phyloP scores from a whole-genome alignment of 1,140 invertebrate species.

The Drosophila sechellia region DNA sequence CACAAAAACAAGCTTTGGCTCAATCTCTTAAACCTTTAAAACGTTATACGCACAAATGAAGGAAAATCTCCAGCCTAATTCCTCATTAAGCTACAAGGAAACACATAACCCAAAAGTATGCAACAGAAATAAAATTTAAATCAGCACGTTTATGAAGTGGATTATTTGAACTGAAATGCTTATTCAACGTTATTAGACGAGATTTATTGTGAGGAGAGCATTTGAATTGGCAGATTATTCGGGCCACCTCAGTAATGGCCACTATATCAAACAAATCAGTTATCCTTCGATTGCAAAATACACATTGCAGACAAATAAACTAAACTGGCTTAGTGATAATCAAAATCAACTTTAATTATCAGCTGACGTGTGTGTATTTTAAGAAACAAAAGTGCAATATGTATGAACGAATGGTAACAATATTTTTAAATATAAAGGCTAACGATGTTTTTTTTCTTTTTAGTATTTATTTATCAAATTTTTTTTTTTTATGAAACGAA shows the following conservation, averaged over 20 bases:
- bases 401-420: no score
- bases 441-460: no score
- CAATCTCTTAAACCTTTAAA: constrained; percentile 40
- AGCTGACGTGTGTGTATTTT: no score
- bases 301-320: no score
- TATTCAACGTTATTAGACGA: not conserved
- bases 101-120: constrained; percentile 42
- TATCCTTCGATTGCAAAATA: no score
- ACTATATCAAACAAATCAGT: not conserved
- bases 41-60: constrained; percentile 36
- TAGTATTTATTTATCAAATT: no score
- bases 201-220: not conserved
- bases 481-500: no score
- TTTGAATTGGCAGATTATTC: not conserved
- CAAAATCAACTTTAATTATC: no score
- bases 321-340: no score
- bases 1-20: constrained; percentile 22
- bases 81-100: constrained; percentile 32
- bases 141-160: constrained; percentile 20
- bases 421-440: no score
- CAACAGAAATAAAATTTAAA: constrained; percentile 27
- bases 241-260: no score
- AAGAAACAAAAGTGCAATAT: no score
- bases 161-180: constrained; percentile 21
- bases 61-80: constrained; percentile 34